A percentile compares a stretch with the other conserved stretches of the same genome.
These are phyloP conservation scores for Leguminivora glycinivorella DNA, from an alignment of 1,140 invertebrate genomes.

Conservation along the genomic window DNA sequence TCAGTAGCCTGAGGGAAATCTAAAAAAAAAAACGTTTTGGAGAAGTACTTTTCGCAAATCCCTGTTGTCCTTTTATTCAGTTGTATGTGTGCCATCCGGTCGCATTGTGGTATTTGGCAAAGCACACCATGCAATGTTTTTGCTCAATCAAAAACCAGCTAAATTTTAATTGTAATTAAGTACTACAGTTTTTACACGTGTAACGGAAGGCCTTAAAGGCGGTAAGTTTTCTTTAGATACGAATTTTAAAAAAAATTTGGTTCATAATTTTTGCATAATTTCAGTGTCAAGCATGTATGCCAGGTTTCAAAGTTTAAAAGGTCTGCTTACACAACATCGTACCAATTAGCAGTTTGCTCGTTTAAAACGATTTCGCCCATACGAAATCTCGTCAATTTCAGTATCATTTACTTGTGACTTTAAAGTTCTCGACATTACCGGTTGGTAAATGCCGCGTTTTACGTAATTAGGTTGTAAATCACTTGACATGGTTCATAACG, in stretches of 20 bases:
- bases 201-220: no score
- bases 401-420: not conserved
- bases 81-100: no score
- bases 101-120: no score
- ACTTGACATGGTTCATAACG: conserved; percentile 23
- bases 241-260: not conserved
- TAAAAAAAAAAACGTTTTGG: no score
- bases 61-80: no score
- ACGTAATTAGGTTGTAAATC: conserved; percentile 19
- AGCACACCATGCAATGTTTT: no score
- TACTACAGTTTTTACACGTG: no score
- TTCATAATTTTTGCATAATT: not conserved
- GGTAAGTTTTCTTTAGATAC: no score
- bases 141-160: no score
- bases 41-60: no score
- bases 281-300: not conserved
- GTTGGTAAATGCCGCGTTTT: conserved; percentile 14
- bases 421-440: not conserved
- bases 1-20: not conserved
- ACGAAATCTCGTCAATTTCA: not conserved
- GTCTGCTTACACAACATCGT: not conserved
- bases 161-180: no score
- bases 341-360: not conserved
- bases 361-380: not conserved
- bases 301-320: not conserved